These are phyloP conservation scores for Drosophila aldrichi DNA, from an alignment of 2,888 invertebrate genomes.

Conservation along the genomic window DNA sequence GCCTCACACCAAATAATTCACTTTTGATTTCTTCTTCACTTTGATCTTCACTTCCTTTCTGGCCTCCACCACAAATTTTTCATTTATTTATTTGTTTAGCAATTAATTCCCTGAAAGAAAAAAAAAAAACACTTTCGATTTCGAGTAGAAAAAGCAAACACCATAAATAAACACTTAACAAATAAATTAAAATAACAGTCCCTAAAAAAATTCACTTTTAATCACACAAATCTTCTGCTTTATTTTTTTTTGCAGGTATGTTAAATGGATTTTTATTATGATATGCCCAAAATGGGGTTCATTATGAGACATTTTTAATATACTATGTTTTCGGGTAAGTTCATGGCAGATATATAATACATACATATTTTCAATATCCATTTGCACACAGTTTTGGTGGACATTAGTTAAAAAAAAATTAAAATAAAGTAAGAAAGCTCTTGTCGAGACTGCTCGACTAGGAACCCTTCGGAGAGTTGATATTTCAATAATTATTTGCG, in stretches of 20 bases:
- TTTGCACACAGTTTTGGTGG: too few relatives aligned
- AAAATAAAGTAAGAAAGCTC: too few relatives aligned
- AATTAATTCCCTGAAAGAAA: constrained; percentile 46
- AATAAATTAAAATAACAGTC: constrained; percentile 3
- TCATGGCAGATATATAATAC: not conserved
- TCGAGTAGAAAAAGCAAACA: constrained; percentile 12
- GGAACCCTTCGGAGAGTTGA: too few relatives aligned
- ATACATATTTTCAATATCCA: too few relatives aligned
- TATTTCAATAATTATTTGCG: too few relatives aligned
- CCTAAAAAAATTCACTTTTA: constrained; percentile 42
- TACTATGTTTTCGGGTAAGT: constrained; percentile 34
- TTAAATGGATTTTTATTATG: constrained; percentile 9
- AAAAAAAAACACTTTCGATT: constrained; percentile 45
- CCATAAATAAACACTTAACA: not conserved
- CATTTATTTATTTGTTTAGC: constrained; percentile 60
- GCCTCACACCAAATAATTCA: constrained; percentile 42
- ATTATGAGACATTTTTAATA: not conserved
- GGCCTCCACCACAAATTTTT: constrained; percentile 1
- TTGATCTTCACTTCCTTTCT: constrained; percentile 49
- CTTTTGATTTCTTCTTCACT: constrained; percentile 38
- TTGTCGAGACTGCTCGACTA: too few relatives aligned
- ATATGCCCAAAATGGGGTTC: not conserved
- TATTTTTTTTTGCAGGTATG: constrained; percentile 53
- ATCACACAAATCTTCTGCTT: constrained; percentile 46
- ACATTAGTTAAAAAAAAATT: too few relatives aligned